These are phyloP conservation scores for Ditula angustiorana DNA, from an alignment of 2,888 invertebrate genomes.

Conservation along the genomic window DNA sequence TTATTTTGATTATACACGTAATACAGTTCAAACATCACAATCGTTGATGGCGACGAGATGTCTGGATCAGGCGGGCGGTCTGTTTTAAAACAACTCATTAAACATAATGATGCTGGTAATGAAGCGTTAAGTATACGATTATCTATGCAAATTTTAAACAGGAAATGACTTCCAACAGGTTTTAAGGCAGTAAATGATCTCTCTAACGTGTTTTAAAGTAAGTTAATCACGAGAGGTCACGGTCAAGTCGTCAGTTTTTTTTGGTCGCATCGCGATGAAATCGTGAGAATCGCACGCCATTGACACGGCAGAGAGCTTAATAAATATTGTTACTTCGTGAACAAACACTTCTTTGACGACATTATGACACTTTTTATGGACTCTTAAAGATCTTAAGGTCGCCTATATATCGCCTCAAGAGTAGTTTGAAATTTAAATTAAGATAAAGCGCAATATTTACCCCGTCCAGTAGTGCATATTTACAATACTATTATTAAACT, in stretches of 20 bases:
- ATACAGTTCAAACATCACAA: conserved; percentile 5
- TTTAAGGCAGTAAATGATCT: conserved; percentile 22
- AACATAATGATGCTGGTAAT: conserved; percentile 34
- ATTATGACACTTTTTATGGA: conserved; percentile 15
- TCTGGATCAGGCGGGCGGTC: conserved; percentile 12
- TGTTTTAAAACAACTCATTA: conserved; percentile 26
- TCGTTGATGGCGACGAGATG: conserved; percentile 34
- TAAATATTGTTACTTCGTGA: conserved; percentile 65
- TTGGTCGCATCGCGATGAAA: conserved; percentile 47
- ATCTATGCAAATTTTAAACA: conserved; percentile 36
- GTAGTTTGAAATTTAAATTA: conserved; percentile 4
- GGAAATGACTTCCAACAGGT: conserved; percentile 35
- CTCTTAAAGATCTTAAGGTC: conserved; percentile 9
- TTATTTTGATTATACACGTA: background rate
- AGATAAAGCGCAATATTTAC: conserved; percentile 3
- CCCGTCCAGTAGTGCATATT: background rate
- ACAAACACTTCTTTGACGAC: conserved; percentile 52
- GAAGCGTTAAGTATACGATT: conserved; percentile 37
- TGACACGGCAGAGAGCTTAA: conserved; percentile 60
- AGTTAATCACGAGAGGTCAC: conserved; percentile 38
- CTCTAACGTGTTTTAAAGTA: conserved; percentile 36
- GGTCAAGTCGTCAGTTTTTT: conserved; percentile 40
- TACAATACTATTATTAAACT: background rate
- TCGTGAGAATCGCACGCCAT: conserved; percentile 50
- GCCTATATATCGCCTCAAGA: conserved; percentile 3